Percentiles rank a stretch among this genome's conserved stretches.
Evolutionary conservation across 2,888 invertebrate species (phyloP).

Genomic region (Palloptera scutellata): DNA sequence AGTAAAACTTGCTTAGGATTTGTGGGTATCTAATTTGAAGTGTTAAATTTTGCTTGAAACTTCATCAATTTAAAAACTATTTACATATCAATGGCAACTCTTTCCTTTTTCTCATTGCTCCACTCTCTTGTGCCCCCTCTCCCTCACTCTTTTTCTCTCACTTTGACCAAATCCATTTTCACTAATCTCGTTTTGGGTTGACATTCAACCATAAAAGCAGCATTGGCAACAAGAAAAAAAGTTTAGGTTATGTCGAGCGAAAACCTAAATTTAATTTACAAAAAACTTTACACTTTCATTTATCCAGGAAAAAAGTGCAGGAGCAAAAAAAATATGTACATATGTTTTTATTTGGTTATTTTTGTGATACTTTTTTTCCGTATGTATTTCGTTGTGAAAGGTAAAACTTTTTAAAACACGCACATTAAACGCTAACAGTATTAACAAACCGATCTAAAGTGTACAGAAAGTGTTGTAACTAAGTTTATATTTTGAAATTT

Average conservation of each 20-base stretch:
- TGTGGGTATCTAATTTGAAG: not conserved
- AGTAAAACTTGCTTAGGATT: no score
- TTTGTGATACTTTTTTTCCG: not conserved
- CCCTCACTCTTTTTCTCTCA: not conserved
- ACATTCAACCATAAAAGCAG: no score
- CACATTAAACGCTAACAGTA: not conserved
- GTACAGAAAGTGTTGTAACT: conserved; percentile 15
- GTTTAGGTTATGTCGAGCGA: conserved; percentile 18
- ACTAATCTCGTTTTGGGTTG: no score
- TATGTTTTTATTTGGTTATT: not conserved
- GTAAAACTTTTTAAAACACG: conserved; percentile 15
- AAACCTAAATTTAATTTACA: conserved; percentile 32
- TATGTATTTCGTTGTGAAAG: not conserved
- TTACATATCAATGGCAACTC: not conserved
- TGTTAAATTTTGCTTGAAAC: conserved; percentile 6
- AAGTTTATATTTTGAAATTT: conserved; percentile 12
- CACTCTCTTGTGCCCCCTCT: not conserved
- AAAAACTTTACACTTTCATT: conserved; percentile 27
- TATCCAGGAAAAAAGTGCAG: not conserved
- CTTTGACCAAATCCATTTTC: not conserved
- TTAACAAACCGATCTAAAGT: not conserved
- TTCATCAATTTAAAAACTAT: conserved; percentile 11
- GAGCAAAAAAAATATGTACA: not conserved
- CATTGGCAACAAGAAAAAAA: not conserved
- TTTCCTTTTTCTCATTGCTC: no score